A percentile compares a stretch with the other conserved stretches of the same genome.
These are phyloP conservation scores for Chrysocyon brachyurus DNA, from an alignment of 2,797 vertebrate species.

Conservation along the genomic window DNA sequence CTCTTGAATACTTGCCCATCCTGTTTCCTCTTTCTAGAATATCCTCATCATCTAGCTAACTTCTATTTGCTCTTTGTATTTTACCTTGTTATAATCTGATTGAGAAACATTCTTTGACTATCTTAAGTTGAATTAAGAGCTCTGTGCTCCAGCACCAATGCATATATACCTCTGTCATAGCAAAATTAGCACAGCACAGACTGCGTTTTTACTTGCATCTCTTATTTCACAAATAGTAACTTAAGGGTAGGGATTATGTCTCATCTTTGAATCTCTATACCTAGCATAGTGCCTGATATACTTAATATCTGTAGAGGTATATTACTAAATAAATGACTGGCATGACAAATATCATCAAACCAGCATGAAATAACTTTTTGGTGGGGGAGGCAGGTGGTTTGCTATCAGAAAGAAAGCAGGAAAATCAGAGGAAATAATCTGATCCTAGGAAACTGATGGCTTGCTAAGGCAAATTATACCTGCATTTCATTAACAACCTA, in stretches of 20 bases:
- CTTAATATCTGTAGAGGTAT: neutral
- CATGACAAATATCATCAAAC: constrained; percentile 17
- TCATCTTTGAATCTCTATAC: neutral
- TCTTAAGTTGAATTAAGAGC: neutral
- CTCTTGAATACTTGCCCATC: neutral
- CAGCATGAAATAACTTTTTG: neutral
- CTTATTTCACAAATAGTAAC: neutral
- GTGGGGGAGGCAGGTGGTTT: too few species aligned
- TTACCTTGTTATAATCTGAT: neutral
- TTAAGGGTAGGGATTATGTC: neutral
- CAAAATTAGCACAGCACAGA: neutral
- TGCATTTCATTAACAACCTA: constrained; percentile 7
- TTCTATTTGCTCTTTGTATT: neutral
- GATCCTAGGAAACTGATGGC: neutral
- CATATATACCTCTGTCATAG: neutral
- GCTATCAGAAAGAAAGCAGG: neutral
- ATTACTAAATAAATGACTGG: neutral
- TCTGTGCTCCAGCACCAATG: neutral
- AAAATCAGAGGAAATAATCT: neutral
- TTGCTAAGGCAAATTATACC: neutral
- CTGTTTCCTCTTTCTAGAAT: neutral
- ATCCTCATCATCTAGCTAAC: neutral
- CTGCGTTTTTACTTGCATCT: neutral
- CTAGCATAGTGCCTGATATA: neutral
- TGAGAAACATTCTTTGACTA: neutral